phyloP scores from a whole-genome alignment of 2,797 vertebrate genomes.

The Sebastiscus albofasciatus region DNA sequence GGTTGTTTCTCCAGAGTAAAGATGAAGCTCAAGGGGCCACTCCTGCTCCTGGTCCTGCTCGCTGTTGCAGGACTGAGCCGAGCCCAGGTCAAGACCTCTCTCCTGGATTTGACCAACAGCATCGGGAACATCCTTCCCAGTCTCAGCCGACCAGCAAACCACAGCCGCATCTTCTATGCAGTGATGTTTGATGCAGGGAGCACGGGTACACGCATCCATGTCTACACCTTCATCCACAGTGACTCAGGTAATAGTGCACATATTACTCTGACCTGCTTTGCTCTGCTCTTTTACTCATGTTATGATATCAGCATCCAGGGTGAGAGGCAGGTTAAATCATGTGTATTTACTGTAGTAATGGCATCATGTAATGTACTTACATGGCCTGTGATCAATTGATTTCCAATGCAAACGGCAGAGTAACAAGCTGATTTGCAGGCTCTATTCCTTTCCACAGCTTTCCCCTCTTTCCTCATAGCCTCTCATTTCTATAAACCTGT shows the following conservation, averaged over 20 bases:
- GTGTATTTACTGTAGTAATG: not conserved
- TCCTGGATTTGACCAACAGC: slow-evolving; percentile 54
- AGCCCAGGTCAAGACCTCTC: slow-evolving; percentile 56
- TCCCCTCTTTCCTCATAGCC: not conserved
- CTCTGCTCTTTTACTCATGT: not conserved
- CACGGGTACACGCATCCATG: slow-evolving; percentile 96
- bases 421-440: not conserved
- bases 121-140: slow-evolving; percentile 69
- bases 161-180: slow-evolving; percentile 88
- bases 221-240: slow-evolving; percentile 92
- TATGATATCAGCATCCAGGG: not conserved
- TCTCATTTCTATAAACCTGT: slow-evolving; percentile 8
- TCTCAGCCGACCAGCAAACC: slow-evolving; percentile 85
- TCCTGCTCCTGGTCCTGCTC: slow-evolving; percentile 59
- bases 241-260: slow-evolving; percentile 79
- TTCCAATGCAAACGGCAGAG: not conserved
- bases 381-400: not conserved
- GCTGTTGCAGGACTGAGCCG: slow-evolving; percentile 53
- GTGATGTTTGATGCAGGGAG: slow-evolving; percentile 98
- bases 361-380: not conserved
- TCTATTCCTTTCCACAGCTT: not conserved
- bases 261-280: not conserved
- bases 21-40: slow-evolving; percentile 57
- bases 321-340: not conserved
- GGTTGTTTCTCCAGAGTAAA: slow-evolving; percentile 58